Conservation (phyloP, 2,888 invertebrate genomes). For the Cryptus armator region DNA sequence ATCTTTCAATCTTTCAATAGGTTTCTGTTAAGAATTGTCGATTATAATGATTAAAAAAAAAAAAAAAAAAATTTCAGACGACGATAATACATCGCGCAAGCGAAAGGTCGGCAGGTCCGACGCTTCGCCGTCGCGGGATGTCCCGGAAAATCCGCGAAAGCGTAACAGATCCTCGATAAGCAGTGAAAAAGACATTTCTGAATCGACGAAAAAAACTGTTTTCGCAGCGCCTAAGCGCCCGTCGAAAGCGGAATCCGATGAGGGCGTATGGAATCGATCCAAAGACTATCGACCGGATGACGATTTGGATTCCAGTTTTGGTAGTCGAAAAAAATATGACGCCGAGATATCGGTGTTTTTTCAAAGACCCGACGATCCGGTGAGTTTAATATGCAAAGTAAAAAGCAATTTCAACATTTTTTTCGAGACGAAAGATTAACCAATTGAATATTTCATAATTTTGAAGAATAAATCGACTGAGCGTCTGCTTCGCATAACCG, state of each 20-base stretch:
- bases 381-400: not conserved
- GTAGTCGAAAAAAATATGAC: not conserved
- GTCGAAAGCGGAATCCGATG: constrained; percentile 22
- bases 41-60: not conserved
- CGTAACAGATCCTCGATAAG: not conserved
- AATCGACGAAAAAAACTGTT: not conserved
- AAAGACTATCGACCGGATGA: constrained; percentile 13
- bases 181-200: constrained; percentile 7
- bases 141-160: constrained; percentile 16
- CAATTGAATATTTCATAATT: not conserved
- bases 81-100: constrained; percentile 16
- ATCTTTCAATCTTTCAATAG: not conserved
- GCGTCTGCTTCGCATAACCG: constrained; percentile 35
- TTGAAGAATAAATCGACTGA: constrained; percentile 42
- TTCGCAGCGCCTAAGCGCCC: constrained; percentile 7
- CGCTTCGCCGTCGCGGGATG: constrained; percentile 1
- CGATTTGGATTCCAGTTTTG: not conserved
- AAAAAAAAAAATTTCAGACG: constrained; percentile 10
- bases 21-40: no score
- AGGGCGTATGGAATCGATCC: not conserved
- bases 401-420: not conserved
- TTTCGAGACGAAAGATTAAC: not conserved
- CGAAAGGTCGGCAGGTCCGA: constrained; percentile 22
- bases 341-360: not conserved
- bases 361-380: constrained; percentile 21